Percentiles rank a stretch among this genome's conserved stretches.
These are phyloP conservation scores for Sarcophaga subvicina DNA, from an alignment of 2,888 invertebrate species.

Conservation along the genomic window DNA sequence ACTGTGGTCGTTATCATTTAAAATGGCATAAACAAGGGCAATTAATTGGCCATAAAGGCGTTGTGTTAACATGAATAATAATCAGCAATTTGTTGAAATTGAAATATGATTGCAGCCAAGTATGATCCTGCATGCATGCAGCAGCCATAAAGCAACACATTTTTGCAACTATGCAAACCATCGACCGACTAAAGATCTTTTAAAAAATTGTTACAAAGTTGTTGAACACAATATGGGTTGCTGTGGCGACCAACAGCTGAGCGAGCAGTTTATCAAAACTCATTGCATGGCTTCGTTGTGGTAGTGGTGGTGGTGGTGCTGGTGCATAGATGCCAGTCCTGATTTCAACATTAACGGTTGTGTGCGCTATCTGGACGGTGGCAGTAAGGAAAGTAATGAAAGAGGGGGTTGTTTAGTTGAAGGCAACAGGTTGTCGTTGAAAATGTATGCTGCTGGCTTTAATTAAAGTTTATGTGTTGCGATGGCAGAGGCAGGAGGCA, in stretches of 20 bases:
- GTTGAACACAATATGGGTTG: not conserved
- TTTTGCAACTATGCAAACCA: not conserved
- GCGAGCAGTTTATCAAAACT: slow-evolving; percentile 7
- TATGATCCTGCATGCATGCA: slow-evolving; percentile 13
- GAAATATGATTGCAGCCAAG: slow-evolving; percentile 25
- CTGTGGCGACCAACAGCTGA: too few relatives aligned
- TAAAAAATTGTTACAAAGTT: slow-evolving; percentile 7
- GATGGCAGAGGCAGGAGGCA: not conserved
- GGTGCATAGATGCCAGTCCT: too few relatives aligned
- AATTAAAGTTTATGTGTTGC: slow-evolving; percentile 53
- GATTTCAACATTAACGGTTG: too few relatives aligned
- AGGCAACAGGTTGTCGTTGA: slow-evolving; percentile 35
- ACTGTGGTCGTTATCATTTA: slow-evolving; percentile 46
- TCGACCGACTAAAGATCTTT: not conserved
- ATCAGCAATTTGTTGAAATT: slow-evolving; percentile 59
- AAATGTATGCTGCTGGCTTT: slow-evolving; percentile 13
- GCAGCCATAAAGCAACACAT: not conserved
- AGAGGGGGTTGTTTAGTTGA: not conserved
- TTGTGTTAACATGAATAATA: slow-evolving; percentile 64
- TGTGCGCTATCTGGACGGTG: too few relatives aligned
- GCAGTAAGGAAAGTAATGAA: too few relatives aligned
- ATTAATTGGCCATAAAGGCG: slow-evolving; percentile 65
- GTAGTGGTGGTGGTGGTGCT: too few relatives aligned
- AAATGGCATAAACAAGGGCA: slow-evolving; percentile 53
- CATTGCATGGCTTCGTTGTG: slow-evolving; percentile 7